Conservation (phyloP, 2,113 vertebrate genomes). For the Engystomops pustulosus region DNA sequence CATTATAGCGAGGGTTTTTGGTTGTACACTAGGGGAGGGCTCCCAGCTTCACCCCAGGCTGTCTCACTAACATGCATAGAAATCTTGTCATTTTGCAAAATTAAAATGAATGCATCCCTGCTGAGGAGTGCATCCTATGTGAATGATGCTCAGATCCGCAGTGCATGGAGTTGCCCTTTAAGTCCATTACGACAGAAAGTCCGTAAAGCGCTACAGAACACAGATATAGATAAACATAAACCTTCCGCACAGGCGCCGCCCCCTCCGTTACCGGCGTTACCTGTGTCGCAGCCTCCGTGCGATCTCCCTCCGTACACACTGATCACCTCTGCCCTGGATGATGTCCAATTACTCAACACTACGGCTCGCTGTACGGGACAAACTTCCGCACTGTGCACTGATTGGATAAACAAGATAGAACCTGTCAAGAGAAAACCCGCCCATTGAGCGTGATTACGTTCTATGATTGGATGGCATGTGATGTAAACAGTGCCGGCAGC, state of each 20-base stretch:
- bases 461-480: neutral
- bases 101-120: too few relatives aligned
- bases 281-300: neutral
- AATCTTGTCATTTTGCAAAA: too few relatives aligned
- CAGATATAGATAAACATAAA: neutral
- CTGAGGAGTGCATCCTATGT: too few relatives aligned
- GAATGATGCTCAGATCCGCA: neutral
- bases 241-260: too few relatives aligned
- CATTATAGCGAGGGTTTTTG: too few relatives aligned
- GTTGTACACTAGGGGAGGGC: too few relatives aligned
- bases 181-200: neutral
- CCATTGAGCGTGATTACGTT: neutral
- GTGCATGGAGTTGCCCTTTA: neutral
- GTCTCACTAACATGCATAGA: too few relatives aligned
- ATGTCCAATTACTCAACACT: neutral
- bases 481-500: neutral
- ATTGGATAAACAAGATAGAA: neutral
- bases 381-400: neutral
- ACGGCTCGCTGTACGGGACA: neutral
- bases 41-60: too few relatives aligned
- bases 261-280: neutral
- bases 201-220: neutral
- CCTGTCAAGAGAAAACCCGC: neutral
- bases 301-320: neutral
- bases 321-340: conserved; percentile 22